Evolutionary conservation across 2,888 invertebrate genomes (phyloP), one percentile per base, ranked within the genome.

Genomic region (Stenurella melanura): DNA sequence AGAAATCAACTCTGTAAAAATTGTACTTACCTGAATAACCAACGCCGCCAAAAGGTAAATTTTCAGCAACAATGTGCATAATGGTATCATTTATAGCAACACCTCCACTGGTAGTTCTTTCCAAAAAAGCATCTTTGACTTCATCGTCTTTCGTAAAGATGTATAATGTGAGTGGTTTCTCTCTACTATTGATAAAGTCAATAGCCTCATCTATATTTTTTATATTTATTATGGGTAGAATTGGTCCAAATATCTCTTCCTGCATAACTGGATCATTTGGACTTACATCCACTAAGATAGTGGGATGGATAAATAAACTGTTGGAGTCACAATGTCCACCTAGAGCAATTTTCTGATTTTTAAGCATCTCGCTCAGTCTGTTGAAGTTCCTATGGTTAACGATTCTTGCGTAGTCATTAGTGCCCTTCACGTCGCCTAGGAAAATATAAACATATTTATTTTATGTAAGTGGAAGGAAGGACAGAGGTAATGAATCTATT

Each of bases 201-300:
- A 99, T 96, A 0, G 98, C 98, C 88, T 98, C 97, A 76, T 94
- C 94, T 12, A 95, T 94, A 88, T 94, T 94, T 76, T 94, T 93
- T 9, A 98, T 93, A 71, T 93, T 94, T 2, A 98, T 89, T 77
- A 99, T 95, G 0, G 99, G 98, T 80, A 99, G 91, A 84, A 99
- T 93, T 5, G 99, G 99, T 0, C 98, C 99, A 89, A 99, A 99
- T 83, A 99, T 97, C 92, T 99, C 99, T 83, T 98, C 95, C 82
- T 94, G 93, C 96, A 96, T 96, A 4, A 96, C 89, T 56, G 94
- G 93, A 90, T 98, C 98, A 0, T 91, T 91, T 0, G 92, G 91
- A 68, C 93, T 92, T 0, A 97, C 95, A 87, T 97, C 94, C 10
- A 92, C 89, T 58, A 96, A 84, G 73, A 99, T 91, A 0, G 98